A percentile compares a stretch with the other conserved stretches of the same genome.
phyloP scores from a whole-genome alignment of 2,797 vertebrate genomes.

The Pantherophis alleghaniensis region DNA sequence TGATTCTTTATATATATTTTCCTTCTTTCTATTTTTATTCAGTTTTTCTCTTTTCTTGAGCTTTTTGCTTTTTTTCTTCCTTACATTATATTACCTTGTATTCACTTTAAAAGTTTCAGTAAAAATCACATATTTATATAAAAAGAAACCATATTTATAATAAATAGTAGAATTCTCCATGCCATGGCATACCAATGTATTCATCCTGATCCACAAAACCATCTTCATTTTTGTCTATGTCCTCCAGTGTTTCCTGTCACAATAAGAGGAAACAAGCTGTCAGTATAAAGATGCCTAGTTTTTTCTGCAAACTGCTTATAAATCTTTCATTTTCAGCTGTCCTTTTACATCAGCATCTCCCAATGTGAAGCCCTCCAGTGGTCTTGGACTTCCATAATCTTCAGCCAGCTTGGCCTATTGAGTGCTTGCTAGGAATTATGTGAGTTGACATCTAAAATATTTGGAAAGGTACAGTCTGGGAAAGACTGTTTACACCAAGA shows the following conservation, averaged over 20 bases:
- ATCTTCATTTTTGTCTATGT: slow-evolving; percentile 94
- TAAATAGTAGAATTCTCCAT: neutral
- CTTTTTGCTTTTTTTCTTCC: neutral
- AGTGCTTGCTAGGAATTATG: neutral
- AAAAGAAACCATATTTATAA: neutral
- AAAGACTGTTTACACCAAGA: neutral
- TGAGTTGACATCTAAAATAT: neutral
- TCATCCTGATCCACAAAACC: slow-evolving; percentile 96
- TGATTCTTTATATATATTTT: neutral
- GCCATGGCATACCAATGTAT: slow-evolving; percentile 88
- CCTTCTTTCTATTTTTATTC: neutral
- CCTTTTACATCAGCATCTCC: neutral
- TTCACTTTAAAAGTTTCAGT: neutral
- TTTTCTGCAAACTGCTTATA: neutral
- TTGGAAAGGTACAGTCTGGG: neutral
- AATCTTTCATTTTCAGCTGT: neutral
- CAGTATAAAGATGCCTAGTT: neutral
- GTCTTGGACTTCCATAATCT: neutral
- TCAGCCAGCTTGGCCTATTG: neutral
- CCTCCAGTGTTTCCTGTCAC: slow-evolving; percentile 94
- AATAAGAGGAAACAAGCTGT: neutral
- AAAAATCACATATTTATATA: neutral
- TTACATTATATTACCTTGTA: neutral
- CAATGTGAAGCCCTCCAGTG: neutral
- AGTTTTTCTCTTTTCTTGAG: neutral